Evolutionary conservation across 2,113 vertebrate genomes (phyloP).

Genomic region (Harpagus bidentatus): DNA sequence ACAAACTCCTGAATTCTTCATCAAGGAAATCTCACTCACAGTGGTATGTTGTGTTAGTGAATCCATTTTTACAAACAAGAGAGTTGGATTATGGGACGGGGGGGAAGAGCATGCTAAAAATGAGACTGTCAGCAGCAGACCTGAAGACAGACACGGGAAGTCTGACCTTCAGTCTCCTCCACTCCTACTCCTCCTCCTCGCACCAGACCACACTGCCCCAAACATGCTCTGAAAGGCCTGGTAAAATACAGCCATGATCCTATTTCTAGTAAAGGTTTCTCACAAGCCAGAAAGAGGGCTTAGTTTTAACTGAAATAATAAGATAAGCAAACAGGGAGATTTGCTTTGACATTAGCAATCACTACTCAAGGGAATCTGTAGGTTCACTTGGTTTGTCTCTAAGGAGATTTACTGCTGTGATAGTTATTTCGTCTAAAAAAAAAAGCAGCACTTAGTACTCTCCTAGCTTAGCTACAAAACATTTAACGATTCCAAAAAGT

Average conservation of each 20-base stretch:
- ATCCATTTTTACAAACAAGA: background rate
- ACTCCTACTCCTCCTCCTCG: background rate
- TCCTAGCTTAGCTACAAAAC: constrained; percentile 20
- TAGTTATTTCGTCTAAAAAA: constrained; percentile 17
- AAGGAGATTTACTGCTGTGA: constrained; percentile 33
- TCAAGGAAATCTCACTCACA: background rate
- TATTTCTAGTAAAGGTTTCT: background rate
- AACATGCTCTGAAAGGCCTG: background rate
- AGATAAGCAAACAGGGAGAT: constrained; percentile 54
- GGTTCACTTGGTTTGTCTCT: constrained; percentile 31
- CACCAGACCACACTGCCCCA: background rate
- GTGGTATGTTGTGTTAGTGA: background rate
- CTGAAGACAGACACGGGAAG: background rate
- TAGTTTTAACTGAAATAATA: constrained; percentile 44
- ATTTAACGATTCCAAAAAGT: constrained; percentile 29
- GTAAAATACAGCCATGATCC: constrained; percentile 17
- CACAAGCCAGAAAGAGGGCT: background rate
- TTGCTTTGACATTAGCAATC: constrained; percentile 18
- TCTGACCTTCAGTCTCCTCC: background rate
- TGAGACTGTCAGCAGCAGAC: background rate
- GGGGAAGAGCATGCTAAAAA: background rate
- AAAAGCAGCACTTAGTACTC: background rate
- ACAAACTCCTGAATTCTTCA: background rate
- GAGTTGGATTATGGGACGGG: background rate
- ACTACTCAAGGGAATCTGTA: constrained; percentile 4